These are phyloP conservation scores for Ptychodera flava DNA, from an alignment of 35 echinoderm and acorn worm species.

Conservation along the genomic window DNA sequence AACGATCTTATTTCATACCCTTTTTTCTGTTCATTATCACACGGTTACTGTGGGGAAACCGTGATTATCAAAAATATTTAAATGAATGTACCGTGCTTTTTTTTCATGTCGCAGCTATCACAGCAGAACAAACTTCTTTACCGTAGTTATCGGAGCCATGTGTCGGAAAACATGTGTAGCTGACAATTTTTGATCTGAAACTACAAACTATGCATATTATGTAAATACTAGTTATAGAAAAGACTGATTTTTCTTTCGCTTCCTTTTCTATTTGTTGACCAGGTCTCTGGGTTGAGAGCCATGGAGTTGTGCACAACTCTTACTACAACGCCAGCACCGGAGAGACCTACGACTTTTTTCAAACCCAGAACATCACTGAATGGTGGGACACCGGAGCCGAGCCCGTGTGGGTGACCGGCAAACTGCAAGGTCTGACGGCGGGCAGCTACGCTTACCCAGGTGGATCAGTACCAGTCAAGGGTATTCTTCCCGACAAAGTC, in stretches of 20 bases:
- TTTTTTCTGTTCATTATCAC: too few relatives aligned
- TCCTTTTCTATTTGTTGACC: background rate
- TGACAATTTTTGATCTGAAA: background rate
- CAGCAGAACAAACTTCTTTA: too few relatives aligned
- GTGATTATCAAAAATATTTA: too few relatives aligned
- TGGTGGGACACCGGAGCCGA: slow-evolving; percentile 91
- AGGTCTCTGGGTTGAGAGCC: slow-evolving; percentile 78
- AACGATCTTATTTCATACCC: too few relatives aligned
- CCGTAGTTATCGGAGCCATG: too few relatives aligned
- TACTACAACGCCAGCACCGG: slow-evolving; percentile 58
- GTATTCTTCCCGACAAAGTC: slow-evolving; percentile 43
- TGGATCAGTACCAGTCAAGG: slow-evolving; percentile 65
- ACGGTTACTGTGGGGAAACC: too few relatives aligned
- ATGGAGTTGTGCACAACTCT: slow-evolving; percentile 79
- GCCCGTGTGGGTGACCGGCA: slow-evolving; percentile 71
- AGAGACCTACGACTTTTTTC: slow-evolving; percentile 35
- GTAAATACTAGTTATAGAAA: background rate
- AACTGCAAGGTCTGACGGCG: slow-evolving; percentile 55
- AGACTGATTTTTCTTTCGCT: background rate
- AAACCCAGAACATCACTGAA: slow-evolving; percentile 53
- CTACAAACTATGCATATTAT: background rate
- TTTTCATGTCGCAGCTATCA: too few relatives aligned
- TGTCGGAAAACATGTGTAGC: too few relatives aligned
- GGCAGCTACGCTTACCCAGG: slow-evolving; percentile 79
- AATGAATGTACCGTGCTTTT: too few relatives aligned